A percentile compares a stretch with the other conserved stretches of the same genome.
Conservation (phyloP, 2,888 invertebrate species). For the Galeruca laticollis region DNA sequence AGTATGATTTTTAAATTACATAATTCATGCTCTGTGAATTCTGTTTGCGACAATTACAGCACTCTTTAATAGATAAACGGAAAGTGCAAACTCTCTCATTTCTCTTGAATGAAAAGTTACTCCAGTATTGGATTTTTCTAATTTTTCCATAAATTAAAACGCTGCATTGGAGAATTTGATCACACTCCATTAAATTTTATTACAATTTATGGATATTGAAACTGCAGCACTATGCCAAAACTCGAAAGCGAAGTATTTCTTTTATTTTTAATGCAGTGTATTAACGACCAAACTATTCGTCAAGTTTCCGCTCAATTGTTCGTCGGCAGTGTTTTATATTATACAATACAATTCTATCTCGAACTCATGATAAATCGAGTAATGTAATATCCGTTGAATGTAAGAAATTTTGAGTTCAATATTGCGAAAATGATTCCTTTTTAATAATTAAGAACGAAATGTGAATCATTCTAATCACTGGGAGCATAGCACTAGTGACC, state of each 20-base stretch:
- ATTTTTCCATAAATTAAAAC: conserved; percentile 55
- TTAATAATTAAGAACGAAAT: no score
- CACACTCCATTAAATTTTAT: conserved; percentile 59
- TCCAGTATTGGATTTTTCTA: conserved; percentile 46
- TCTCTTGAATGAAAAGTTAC: conserved; percentile 19
- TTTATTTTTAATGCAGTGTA: neutral
- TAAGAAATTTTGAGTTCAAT: no score
- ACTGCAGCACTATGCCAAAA: conserved; percentile 50
- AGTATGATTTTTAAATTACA: no score
- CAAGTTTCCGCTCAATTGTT: neutral
- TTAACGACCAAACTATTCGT: conserved; percentile 6
- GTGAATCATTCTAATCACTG: no score
- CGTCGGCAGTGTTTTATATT: no score
- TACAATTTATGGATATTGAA: conserved; percentile 61
- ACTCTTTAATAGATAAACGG: neutral
- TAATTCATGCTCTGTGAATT: no score
- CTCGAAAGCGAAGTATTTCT: conserved; percentile 12
- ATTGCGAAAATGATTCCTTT: no score
- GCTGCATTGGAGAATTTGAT: conserved; percentile 55
- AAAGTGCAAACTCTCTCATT: conserved; percentile 6
- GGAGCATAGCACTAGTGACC: no score
- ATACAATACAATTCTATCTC: no score
- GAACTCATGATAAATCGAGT: no score
- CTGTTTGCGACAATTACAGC: no score
- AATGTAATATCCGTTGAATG: no score